phyloP scores from a whole-genome alignment of 2,888 invertebrate genomes.

The Thereva unica region DNA sequence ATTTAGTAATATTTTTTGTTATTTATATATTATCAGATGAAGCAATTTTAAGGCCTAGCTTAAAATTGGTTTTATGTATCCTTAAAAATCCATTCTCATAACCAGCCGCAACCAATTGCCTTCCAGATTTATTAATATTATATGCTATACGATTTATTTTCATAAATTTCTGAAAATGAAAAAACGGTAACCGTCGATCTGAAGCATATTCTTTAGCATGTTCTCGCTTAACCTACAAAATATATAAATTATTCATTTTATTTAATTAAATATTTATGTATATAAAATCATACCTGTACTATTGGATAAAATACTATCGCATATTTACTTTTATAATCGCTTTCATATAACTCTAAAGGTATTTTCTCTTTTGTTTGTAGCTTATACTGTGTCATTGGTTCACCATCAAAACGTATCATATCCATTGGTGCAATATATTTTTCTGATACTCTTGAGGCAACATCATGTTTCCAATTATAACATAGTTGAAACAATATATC shows the following conservation, averaged over 20 bases:
- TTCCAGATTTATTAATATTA: constrained; percentile 50
- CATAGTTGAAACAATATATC: constrained; percentile 44
- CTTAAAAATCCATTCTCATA: constrained; percentile 55
- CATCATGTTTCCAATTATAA: constrained; percentile 11
- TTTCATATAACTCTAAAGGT: constrained; percentile 41
- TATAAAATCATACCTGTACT: constrained; percentile 38
- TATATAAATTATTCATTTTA: neutral
- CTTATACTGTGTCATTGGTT: neutral
- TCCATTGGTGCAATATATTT: constrained; percentile 46
- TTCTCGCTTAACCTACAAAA: neutral
- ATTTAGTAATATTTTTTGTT: neutral
- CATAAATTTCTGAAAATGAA: constrained; percentile 45
- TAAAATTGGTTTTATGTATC: constrained; percentile 37
- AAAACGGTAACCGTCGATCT: constrained; percentile 43
- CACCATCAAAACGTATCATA: constrained; percentile 45
- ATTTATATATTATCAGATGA: neutral
- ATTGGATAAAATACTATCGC: constrained; percentile 50
- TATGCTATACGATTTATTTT: constrained; percentile 51
- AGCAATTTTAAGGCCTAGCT: neutral
- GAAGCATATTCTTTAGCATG: neutral
- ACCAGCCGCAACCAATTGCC: constrained; percentile 50
- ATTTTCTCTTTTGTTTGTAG: neutral
- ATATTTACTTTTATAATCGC: constrained; percentile 48
- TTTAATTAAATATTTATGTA: neutral
- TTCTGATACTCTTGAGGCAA: constrained; percentile 32